A percentile compares a stretch with the other conserved stretches of the same genome.
phyloP scores from a whole-genome alignment of 1,140 invertebrate genomes.

The Micrasema longulum region DNA sequence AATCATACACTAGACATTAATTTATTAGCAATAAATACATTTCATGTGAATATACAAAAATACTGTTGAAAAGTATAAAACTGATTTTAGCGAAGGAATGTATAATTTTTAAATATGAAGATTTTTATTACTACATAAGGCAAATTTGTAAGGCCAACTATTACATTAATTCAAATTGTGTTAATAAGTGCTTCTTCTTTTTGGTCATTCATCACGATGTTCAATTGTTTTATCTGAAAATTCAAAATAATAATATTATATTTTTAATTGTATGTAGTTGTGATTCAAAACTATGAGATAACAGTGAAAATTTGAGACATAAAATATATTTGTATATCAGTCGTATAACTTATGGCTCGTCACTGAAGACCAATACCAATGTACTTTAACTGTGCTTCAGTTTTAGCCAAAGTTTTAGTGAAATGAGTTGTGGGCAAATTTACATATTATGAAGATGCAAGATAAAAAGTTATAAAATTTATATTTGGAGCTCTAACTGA shows the following conservation, averaged over 20 bases:
- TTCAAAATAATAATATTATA: neutral
- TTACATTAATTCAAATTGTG: conserved; percentile 16
- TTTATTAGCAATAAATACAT: conserved; percentile 24
- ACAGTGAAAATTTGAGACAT: neutral
- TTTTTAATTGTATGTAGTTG: too few relatives aligned
- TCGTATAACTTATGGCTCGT: neutral
- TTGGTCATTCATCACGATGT: conserved; percentile 21
- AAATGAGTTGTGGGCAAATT: too few relatives aligned
- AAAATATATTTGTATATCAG: neutral
- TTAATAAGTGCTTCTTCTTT: conserved; percentile 19
- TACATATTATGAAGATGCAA: too few relatives aligned
- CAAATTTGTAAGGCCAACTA: conserved; percentile 5
- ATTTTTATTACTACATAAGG: neutral
- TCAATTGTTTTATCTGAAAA: conserved; percentile 14
- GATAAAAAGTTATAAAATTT: too few relatives aligned
- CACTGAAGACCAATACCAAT: neutral
- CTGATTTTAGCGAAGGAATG: conserved; percentile 24
- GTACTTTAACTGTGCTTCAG: neutral
- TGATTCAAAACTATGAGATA: neutral
- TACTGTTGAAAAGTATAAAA: conserved; percentile 8
- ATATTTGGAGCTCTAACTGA: too few relatives aligned
- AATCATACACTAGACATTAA: too few relatives aligned
- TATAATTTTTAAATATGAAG: neutral
- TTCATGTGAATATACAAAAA: conserved; percentile 19
- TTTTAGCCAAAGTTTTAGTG: too few relatives aligned